Conservation (phyloP, 1,140 invertebrate species). For the Tetramorium alpestre region DNA sequence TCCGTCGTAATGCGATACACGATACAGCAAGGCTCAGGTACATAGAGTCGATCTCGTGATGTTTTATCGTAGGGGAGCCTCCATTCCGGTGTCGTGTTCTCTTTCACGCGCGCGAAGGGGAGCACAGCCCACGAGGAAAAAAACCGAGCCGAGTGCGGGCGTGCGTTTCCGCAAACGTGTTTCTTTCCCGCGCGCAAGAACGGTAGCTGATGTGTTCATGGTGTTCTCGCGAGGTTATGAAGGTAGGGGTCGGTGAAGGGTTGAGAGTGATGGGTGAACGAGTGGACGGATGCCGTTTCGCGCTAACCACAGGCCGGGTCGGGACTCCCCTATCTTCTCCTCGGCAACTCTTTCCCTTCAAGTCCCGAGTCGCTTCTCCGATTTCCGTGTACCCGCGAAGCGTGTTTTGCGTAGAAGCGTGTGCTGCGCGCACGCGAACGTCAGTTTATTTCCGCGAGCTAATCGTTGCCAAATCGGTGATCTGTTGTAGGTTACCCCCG, state of each 20-base stretch:
- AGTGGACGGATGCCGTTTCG: conserved; percentile 52
- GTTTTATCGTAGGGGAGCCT: conserved; percentile 81
- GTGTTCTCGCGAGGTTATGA: background rate
- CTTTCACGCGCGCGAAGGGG: conserved; percentile 32
- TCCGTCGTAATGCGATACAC: conserved; percentile 63
- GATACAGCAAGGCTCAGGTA: conserved; percentile 57
- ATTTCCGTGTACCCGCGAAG: background rate
- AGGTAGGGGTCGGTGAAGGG: conserved; percentile 42
- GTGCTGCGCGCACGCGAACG: background rate
- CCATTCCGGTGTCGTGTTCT: conserved; percentile 78
- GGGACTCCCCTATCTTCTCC: conserved; percentile 80
- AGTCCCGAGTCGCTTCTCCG: conserved; percentile 27
- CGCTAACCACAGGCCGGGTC: conserved; percentile 84
- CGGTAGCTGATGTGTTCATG: background rate
- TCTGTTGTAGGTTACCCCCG: conserved; percentile 86
- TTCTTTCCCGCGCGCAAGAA: conserved; percentile 22
- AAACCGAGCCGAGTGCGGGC: conserved; percentile 19
- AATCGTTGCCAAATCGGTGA: conserved; percentile 78
- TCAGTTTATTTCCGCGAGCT: conserved; percentile 64
- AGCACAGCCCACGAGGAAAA: background rate
- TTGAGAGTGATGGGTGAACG: background rate
- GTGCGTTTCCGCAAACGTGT: conserved; percentile 10
- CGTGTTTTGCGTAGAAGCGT: background rate
- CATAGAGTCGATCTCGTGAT: conserved; percentile 63
- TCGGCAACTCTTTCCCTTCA: conserved; percentile 21